These are phyloP conservation scores for Scaptomyza flava DNA, from an alignment of 2,888 invertebrate genomes.

Conservation along the genomic window DNA sequence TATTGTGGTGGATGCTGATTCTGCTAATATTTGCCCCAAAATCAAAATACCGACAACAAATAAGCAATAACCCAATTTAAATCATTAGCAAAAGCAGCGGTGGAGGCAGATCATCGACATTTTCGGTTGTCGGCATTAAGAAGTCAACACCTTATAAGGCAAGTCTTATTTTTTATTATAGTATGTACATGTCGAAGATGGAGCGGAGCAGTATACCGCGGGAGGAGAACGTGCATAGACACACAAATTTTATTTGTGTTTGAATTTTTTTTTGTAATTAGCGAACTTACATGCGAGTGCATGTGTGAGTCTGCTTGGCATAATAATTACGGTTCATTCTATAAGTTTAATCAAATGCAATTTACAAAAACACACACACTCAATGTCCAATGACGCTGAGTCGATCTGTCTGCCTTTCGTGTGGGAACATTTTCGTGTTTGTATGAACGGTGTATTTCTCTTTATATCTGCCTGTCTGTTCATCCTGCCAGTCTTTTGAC, in stretches of 20 bases:
- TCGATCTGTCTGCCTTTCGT: slow-evolving; percentile 13
- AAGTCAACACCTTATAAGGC: slow-evolving; percentile 67
- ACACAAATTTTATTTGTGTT: slow-evolving; percentile 37
- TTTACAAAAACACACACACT: slow-evolving; percentile 14
- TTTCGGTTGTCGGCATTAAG: slow-evolving; percentile 51
- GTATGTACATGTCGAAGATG: slow-evolving; percentile 1
- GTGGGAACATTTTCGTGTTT: slow-evolving; percentile 28
- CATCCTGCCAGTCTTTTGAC: slow-evolving; percentile 26
- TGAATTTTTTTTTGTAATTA: slow-evolving; percentile 8
- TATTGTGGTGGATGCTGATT: slow-evolving; percentile 28
- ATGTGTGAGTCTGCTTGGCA: slow-evolving; percentile 20
- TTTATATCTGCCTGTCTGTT: slow-evolving; percentile 7
- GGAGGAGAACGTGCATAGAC: slow-evolving; percentile 5
- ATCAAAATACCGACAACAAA: slow-evolving; percentile 23
- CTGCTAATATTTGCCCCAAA: slow-evolving; percentile 19
- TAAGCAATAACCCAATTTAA: slow-evolving; percentile 26
- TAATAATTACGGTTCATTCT: slow-evolving; percentile 46
- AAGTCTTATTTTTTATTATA: slow-evolving; percentile 56
- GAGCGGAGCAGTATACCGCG: not conserved
- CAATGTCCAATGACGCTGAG: slow-evolving; percentile 16
- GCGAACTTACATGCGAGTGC: slow-evolving; percentile 17
- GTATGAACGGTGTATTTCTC: slow-evolving; percentile 9
- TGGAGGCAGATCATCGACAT: slow-evolving; percentile 27
- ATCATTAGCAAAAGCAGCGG: slow-evolving; percentile 20
- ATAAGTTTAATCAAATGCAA: slow-evolving; percentile 51